Conservation (phyloP, 1,140 invertebrate genomes). For the Drosophila kikkawai region DNA sequence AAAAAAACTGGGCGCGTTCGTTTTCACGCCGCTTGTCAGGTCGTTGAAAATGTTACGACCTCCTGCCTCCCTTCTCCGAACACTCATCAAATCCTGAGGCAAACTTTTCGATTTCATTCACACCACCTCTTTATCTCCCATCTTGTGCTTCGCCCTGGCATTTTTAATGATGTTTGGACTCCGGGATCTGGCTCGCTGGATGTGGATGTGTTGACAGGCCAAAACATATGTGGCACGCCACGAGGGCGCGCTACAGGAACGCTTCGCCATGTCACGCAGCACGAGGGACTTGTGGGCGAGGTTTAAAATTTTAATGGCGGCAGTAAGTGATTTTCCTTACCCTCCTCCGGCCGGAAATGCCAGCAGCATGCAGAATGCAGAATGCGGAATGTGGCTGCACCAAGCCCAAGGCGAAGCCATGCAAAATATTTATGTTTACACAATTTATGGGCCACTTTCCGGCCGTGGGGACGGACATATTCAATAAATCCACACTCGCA, state of each 20-base stretch:
- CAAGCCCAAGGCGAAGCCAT: constrained; percentile 29
- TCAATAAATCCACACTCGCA: constrained; percentile 67
- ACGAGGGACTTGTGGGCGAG: constrained; percentile 94
- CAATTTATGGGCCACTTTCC: constrained; percentile 68
- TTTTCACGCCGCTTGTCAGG: constrained; percentile 66
- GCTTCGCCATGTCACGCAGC: constrained; percentile 94
- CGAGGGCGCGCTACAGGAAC: constrained; percentile 94
- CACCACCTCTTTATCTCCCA: constrained; percentile 49
- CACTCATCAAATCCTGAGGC: constrained; percentile 64
- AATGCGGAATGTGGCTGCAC: constrained; percentile 45
- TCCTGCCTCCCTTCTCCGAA: background rate
- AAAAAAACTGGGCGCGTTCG: constrained; percentile 89
- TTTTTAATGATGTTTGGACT: constrained; percentile 73
- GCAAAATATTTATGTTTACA: constrained; percentile 69
- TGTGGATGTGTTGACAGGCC: constrained; percentile 86
- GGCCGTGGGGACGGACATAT: constrained; percentile 33
- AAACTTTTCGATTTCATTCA: constrained; percentile 76
- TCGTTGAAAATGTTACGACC: constrained; percentile 61
- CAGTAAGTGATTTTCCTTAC: constrained; percentile 86
- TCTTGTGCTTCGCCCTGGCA: constrained; percentile 41
- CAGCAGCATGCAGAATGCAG: constrained; percentile 37
- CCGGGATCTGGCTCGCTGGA: constrained; percentile 14
- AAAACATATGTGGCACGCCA: constrained; percentile 94
- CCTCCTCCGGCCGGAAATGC: constrained; percentile 12
- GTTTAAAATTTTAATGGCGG: constrained; percentile 91